Conservation (phyloP, 2,797 vertebrate genomes). For the Pangasius mekongensis region DNA sequence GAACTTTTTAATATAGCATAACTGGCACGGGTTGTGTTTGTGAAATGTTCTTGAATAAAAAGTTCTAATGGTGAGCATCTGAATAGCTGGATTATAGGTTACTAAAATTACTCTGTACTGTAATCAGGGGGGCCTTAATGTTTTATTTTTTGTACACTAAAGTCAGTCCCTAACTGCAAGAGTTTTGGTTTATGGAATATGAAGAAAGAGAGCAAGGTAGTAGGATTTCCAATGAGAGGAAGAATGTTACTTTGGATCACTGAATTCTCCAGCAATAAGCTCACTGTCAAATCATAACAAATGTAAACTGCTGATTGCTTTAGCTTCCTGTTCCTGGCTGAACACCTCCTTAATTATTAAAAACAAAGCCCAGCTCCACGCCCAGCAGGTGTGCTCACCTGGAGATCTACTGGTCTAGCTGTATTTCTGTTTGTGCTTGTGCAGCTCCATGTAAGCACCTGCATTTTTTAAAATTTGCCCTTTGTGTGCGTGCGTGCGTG, state of each 20-base stretch:
- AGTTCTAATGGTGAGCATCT: background rate
- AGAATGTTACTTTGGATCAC: background rate
- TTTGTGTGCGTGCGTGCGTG: constrained; percentile 31
- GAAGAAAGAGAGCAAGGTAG: background rate
- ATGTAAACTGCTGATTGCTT: background rate
- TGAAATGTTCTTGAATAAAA: background rate
- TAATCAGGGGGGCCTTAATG: background rate
- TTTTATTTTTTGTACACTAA: background rate
- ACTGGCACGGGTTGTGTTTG: background rate
- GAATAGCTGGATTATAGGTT: background rate
- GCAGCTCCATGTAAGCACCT: constrained; percentile 18
- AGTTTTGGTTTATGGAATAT: background rate
- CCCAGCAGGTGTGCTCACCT: constrained; percentile 31
- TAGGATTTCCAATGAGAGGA: background rate
- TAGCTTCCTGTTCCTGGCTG: background rate
- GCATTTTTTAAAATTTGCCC: constrained; percentile 34
- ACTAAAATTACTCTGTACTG: background rate
- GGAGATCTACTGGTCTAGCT: constrained; percentile 16
- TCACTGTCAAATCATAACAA: background rate
- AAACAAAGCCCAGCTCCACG: background rate
- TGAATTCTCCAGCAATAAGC: background rate
- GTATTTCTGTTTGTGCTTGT: constrained; percentile 30
- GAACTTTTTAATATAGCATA: background rate
- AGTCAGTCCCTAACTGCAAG: background rate
- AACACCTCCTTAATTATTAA: background rate